Evolutionary conservation across 1,140 invertebrate species (phyloP).

Genomic region (Aplysia californica): DNA sequence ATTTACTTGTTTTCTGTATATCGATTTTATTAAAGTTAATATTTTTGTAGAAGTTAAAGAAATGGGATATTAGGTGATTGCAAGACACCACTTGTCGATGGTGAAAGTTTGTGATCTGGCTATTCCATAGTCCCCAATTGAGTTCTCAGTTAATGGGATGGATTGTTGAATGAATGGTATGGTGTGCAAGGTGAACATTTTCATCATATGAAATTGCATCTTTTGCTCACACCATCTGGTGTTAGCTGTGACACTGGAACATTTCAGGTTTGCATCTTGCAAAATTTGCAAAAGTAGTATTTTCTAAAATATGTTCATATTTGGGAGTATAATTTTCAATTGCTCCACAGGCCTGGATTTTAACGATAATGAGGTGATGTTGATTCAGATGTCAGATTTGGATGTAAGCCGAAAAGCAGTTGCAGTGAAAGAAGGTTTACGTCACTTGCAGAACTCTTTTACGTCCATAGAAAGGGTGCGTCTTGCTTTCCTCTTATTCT

Average conservation of each 20-base stretch:
- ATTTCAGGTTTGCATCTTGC: background rate
- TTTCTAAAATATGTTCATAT: background rate
- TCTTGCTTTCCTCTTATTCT: slow-evolving; percentile 15
- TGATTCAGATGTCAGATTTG: slow-evolving; percentile 63
- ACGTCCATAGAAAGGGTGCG: slow-evolving; percentile 80
- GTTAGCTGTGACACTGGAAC: background rate
- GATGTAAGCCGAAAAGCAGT: slow-evolving; percentile 86
- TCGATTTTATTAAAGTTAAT: too few species aligned
- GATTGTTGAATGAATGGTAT: background rate
- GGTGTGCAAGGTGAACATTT: background rate
- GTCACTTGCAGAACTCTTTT: slow-evolving; percentile 81
- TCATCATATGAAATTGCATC: background rate
- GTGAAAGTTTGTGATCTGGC: too few species aligned
- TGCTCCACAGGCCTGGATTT: slow-evolving; percentile 53
- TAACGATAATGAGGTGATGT: slow-evolving; percentile 40
- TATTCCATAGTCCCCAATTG: background rate
- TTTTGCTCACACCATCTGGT: background rate
- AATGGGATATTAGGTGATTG: too few species aligned
- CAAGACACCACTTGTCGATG: too few species aligned
- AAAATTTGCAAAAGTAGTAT: background rate
- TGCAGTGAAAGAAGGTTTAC: slow-evolving; percentile 76
- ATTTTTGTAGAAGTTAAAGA: too few species aligned
- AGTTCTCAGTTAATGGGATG: background rate
- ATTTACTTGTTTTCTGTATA: too few species aligned
- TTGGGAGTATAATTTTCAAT: too few species aligned